Base-by-base conservation (phyloP, 1,140 invertebrate species). In the Brachionus rotundiformis region DNA sequence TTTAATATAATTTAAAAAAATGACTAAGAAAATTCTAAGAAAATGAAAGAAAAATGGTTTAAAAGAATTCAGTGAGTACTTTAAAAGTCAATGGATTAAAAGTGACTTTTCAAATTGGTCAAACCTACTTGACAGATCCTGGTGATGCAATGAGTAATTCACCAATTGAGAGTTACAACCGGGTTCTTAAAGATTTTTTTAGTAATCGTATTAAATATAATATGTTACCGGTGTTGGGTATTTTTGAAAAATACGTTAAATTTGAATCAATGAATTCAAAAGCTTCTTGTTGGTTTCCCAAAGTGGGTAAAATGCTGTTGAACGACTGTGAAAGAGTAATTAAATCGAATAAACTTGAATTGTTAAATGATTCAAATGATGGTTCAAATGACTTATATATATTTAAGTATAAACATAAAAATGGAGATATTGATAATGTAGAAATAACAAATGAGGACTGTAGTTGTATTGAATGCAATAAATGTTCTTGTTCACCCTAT, bases 131-230 rank as follows among this genome's bases (percentile, higher is more conserved):
- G 54, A 59, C 47, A n/a, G 47, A 49, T n/a, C 47, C 47, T 19
- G 47, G 47, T 49, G 47, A 49, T 49, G 47, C 47, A 59, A 59
- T 59, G 54, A 59, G 54, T 23, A 59, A 59, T 59, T 59, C 47
- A 49, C 47, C 47, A 49, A 49, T 49, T 7, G 49, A 54, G 16
- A 16, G 23, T 16, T 54, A 54, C 16, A 54, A 54, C 16, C 6
- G 49, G 16, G 23, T 19, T 6, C 10, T 54, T 54, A 54, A 54
- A 54, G 23, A 54, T 19, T 54, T 13, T 54, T 54, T 54, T 54
- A 54, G 10, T 54, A 25, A 54, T 54, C 6, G 3, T 13, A n/a
- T 54, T 54, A 54, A 54, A 54, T 54, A 13, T 54, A 54, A 54
- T 54, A 19, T 54, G 49, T 19, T 54, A 6, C 49, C 49, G 23